A percentile compares a stretch with the other conserved stretches of the same genome.
phyloP scores from a whole-genome alignment of 2,797 vertebrate genomes.

The Monodelphis domestica region DNA sequence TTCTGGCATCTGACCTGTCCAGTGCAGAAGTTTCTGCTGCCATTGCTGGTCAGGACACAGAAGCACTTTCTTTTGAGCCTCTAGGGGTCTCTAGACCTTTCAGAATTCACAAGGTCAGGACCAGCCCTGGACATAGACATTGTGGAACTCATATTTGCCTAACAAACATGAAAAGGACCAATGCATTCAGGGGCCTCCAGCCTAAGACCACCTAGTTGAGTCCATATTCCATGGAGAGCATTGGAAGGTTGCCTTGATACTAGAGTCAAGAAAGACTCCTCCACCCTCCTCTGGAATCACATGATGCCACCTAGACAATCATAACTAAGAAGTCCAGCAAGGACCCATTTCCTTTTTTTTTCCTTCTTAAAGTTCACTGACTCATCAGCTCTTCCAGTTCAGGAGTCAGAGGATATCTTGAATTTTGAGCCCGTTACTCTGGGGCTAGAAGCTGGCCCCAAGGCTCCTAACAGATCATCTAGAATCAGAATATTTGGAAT shows the following conservation, averaged over 20 bases:
- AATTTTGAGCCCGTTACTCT: not conserved
- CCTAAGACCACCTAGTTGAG: not conserved
- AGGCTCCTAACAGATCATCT: not conserved
- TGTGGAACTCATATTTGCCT: not conserved
- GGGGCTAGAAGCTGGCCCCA: not conserved
- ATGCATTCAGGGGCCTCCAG: not conserved
- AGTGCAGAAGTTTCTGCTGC: not conserved
- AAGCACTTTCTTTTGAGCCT: not conserved
- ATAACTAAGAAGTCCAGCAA: not conserved
- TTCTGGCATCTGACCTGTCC: not conserved
- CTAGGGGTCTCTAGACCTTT: not conserved
- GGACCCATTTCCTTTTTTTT: not conserved
- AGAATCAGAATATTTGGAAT: too few species aligned
- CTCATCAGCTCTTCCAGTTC: not conserved
- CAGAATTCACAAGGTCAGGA: not conserved
- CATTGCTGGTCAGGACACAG: not conserved
- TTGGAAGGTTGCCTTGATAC: not conserved
- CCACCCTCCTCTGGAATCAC: not conserved
- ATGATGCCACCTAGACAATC: not conserved
- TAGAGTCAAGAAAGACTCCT: not conserved
- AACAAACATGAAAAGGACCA: not conserved
- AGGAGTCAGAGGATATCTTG: not conserved
- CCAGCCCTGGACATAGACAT: not conserved
- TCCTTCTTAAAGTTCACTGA: too few species aligned
- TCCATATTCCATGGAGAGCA: not conserved